A percentile compares a stretch with the other conserved stretches of the same genome.
These are phyloP conservation scores for Craniophora ligustri DNA, from an alignment of 2,888 invertebrate species.

Conservation along the genomic window DNA sequence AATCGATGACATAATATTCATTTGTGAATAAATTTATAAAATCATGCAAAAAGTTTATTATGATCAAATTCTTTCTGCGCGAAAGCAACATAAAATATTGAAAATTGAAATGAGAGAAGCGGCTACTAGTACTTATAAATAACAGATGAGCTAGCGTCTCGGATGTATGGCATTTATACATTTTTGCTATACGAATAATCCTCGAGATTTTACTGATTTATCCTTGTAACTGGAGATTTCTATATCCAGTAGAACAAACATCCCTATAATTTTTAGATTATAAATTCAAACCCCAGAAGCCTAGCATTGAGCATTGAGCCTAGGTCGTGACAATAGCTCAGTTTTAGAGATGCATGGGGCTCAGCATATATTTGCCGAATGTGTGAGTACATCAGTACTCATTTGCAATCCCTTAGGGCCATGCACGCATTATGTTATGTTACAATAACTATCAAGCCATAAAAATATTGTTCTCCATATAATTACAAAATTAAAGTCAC, in stretches of 20 bases:
- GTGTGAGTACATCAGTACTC: too few relatives aligned
- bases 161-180: conserved; percentile 19
- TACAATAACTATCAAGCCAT: background rate
- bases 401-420: too few relatives aligned
- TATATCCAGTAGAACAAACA: too few relatives aligned
- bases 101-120: conserved; percentile 44
- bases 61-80: background rate
- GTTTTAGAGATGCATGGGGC: too few relatives aligned
- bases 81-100: conserved; percentile 15
- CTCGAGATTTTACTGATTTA: conserved; percentile 33
- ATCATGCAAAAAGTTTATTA: conserved; percentile 2
- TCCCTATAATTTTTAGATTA: too few relatives aligned
- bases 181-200: conserved; percentile 28
- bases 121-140: conserved; percentile 31
- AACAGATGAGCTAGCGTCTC: conserved; percentile 31
- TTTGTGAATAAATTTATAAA: conserved; percentile 5
- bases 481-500: conserved; percentile 40
- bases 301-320: too few relatives aligned
- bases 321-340: too few relatives aligned
- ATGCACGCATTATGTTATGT: too few relatives aligned
- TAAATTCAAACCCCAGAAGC: too few relatives aligned
- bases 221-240: conserved; percentile 1
- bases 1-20: conserved; percentile 23
- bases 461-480: conserved; percentile 13
- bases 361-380: too few relatives aligned